Percentiles rank a stretch among this genome's conserved stretches.
phyloP scores from a whole-genome alignment of 2,797 vertebrate genomes.

The Tragelaphus eurycerus region DNA sequence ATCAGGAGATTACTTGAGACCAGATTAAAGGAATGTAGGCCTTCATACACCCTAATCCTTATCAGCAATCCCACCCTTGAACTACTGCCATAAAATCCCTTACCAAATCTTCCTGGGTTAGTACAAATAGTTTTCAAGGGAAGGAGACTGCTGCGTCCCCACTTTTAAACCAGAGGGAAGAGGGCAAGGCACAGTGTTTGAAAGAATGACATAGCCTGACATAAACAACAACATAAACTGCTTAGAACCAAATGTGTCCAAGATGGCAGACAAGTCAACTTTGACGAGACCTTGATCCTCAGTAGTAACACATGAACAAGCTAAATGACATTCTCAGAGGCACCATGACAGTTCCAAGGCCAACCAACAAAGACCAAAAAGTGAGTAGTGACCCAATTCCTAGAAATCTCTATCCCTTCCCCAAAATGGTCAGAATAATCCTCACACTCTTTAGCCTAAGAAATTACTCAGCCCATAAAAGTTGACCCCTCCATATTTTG shows the following conservation, averaged over 20 bases:
- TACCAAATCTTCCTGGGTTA: not conserved
- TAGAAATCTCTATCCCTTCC: not conserved
- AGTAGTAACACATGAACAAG: not conserved
- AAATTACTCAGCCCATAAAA: not conserved
- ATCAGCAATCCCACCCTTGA: not conserved
- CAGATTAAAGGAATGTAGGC: not conserved
- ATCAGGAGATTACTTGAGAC: not conserved
- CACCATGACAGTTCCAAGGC: not conserved
- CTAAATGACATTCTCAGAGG: not conserved
- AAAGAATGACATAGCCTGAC: not conserved
- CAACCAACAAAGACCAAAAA: not conserved
- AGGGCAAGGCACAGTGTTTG: not conserved
- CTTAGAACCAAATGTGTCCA: not conserved
- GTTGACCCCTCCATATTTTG: not conserved
- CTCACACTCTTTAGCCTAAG: not conserved
- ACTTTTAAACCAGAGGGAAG: not conserved
- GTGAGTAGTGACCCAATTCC: not conserved
- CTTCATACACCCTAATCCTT: not conserved
- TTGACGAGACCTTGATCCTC: not conserved
- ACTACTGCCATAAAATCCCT: not conserved
- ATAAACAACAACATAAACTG: not conserved
- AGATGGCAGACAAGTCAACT: not conserved
- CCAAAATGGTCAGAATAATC: not conserved
- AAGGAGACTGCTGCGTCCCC: not conserved
- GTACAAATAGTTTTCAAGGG: not conserved